Base-by-base conservation (phyloP, 2,888 invertebrate species). In the Cacoxenus indagator region DNA sequence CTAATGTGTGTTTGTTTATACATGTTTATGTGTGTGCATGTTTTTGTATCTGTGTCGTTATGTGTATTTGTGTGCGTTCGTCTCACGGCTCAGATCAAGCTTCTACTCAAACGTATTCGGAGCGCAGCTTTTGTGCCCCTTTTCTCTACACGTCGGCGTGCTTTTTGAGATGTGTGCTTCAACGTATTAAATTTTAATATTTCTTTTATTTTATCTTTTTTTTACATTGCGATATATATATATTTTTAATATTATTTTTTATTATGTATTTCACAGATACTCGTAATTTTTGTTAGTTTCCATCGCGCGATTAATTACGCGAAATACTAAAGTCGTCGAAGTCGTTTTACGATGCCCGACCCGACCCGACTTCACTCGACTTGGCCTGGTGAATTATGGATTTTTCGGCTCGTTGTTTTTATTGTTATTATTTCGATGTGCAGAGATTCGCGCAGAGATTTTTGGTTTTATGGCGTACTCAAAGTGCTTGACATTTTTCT, bases 301-400 rank as follows among this genome's bases (percentile, higher is more conserved):
- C 67, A 71, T 46, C 67, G 37, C 48, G 71, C 79, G 81, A 80
- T 80, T 80, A 82, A 80, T 80, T 80, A 81, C 83, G 71, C 73
- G 66, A 74, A 77, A 72, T 70, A 73, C 69, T 73, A 22, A 22
- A 51, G 8, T 51, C 51, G 3, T 51, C 19, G 5, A 22, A 22
- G 19, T 51, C 22, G 11, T 79, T 61, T 80, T 78, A 77, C 78
- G 77, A 82, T 81, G n/a, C n/a, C n/a, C n/a, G n/a, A n/a, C 78
- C 78, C 78, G 74, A 77, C 77, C 83, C 82, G 77, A 82, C 78
- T 79, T 78, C 83, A 81, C 83, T 81, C 81, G 74, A 77, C 74
- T 67, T 80, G 69, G 74, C 76, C 22, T 27, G 55, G 71, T 75
- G 75, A 64, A 75, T 77, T 78, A 82, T 75, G 74, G 75, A 73